Base-by-base conservation (phyloP, 2,797 vertebrate species). In the Eutrigla gurnardus region DNA sequence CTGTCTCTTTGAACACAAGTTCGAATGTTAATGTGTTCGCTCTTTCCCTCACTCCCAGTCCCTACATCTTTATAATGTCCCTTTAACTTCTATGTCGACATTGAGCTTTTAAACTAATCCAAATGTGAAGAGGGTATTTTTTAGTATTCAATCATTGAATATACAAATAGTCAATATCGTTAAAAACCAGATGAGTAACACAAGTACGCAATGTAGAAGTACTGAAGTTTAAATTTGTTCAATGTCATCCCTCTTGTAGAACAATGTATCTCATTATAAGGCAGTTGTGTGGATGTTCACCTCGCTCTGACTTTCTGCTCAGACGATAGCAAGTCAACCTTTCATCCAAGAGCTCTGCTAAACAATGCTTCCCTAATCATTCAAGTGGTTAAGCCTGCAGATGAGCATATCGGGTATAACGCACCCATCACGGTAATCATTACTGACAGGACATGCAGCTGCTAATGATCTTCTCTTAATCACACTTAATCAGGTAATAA, bases 391-490 rank as follows among this genome's bases (percentile, higher is more conserved):
- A 73, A 82, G 84, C 84, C 85, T 75, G 85, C 61, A 84, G 88
- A 91, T 77, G 80, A 88, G 90, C 70, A 88, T 81, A 80, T 74
- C 46, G 88, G 87, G 72, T 85, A 81, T 90, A 93, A 92, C 83
- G 89, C 89, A 89, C 87, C 81, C 92, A 74, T 95, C 94, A 90
- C 83, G 18, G 77, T 95, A 95, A 95, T 94, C 89, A 82, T 91
- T 94, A 93, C 88, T 95, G 95, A 95, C 95, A 95, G 93, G 92
- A 94, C 93, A 94, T 94, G 93, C 93, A 93, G 94, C 93, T 94
- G 93, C 91, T 95, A 95, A 95, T 95, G 93, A 94, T 95, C 94
- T 94, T 92, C 91, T 94, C 94, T 93, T 95, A 95, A 95, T 95
- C 95, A 93, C 90, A 91, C 90, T 92, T 95, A 95, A 95, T 95